Base-by-base conservation (phyloP, 2,888 invertebrate species). In the Agonopterix arenella region DNA sequence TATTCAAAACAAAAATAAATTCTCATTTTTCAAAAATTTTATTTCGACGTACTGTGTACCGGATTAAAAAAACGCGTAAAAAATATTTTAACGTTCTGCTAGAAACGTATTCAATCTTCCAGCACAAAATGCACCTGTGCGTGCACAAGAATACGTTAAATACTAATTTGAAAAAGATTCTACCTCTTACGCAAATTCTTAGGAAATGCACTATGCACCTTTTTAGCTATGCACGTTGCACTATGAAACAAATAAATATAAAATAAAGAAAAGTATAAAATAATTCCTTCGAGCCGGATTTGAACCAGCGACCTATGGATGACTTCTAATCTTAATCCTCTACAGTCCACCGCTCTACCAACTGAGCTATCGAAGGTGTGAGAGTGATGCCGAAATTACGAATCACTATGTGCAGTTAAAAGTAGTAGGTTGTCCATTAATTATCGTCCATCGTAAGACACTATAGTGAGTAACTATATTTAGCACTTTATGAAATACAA, bases 271-370 rank as follows among this genome's bases (percentile, higher is more conserved):
- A 28, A 28, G 7, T 18, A 36, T 56, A 60, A 68, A 66, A 59
- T 11, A 40, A 56, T 43, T 89, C 89, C 89, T 89, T 89, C 89
- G 89, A 90, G 86, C 89, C 88, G 89, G 89, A 90, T 89, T 90
- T 89, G 89, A 90, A 90, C 89, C 89, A 90, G 89, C 86, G 89
- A 90, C 89, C 89, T 90, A 89, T 89, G 89, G 89, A 90, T 90
- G 9, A 18, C 85, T 61, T 63, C 50, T 2, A n/a, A 5, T 45
- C 5, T 28, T 49, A 36, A 45, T 44, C 75, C 69, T 50, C 89
- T 89, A 90, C 89, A 89, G 89, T 89, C 89, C 89, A 90, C 89
- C 89, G 89, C 89, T 90, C 89, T 89, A 90, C 89, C 89, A 90
- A 89, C 89, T 90, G 89, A 90, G 89, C 89, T 90, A 90, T 90